Percentiles rank a stretch among this genome's conserved stretches.
phyloP scores from a whole-genome alignment of 2,888 invertebrate genomes.

The Eupithecia insigniata region DNA sequence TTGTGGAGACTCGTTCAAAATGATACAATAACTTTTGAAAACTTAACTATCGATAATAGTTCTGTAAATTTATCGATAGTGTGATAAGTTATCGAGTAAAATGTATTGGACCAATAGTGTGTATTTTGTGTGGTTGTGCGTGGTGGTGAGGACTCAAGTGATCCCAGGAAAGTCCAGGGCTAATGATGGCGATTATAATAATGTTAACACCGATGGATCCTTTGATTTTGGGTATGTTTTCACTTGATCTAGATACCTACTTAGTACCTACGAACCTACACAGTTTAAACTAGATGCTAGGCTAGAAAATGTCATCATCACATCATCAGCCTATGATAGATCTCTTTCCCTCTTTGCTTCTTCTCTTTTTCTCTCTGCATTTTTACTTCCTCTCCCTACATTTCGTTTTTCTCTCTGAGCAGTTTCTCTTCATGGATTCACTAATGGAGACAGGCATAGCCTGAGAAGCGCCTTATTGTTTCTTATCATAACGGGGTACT shows the following conservation, averaged over 20 bases:
- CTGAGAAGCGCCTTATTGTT: neutral
- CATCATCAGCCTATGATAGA: neutral
- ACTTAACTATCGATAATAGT: conserved; percentile 25
- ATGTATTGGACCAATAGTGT: conserved; percentile 74
- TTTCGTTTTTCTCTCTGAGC: no score
- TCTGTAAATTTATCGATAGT: conserved; percentile 13
- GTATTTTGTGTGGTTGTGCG: conserved; percentile 71
- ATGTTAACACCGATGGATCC: conserved; percentile 88
- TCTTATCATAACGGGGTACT: no score
- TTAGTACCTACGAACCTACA: neutral
- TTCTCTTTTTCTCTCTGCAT: no score
- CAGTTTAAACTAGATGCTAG: no score
- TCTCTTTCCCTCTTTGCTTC: no score
- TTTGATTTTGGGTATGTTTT: conserved; percentile 87
- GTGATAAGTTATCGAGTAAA: conserved; percentile 37
- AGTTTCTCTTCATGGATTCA: no score
- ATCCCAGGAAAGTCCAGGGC: conserved; percentile 77
- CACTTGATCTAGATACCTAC: neutral
- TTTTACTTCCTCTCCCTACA: no score
- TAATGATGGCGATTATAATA: conserved; percentile 86
- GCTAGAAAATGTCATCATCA: neutral
- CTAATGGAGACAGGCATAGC: neutral
- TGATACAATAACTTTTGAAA: conserved; percentile 53
- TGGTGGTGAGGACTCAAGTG: conserved; percentile 71
- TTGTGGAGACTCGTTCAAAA: conserved; percentile 53